A percentile compares a stretch with the other conserved stretches of the same genome.
These are phyloP conservation scores for Drosophila peninsularis DNA, from an alignment of 2,888 invertebrate genomes.

Conservation along the genomic window DNA sequence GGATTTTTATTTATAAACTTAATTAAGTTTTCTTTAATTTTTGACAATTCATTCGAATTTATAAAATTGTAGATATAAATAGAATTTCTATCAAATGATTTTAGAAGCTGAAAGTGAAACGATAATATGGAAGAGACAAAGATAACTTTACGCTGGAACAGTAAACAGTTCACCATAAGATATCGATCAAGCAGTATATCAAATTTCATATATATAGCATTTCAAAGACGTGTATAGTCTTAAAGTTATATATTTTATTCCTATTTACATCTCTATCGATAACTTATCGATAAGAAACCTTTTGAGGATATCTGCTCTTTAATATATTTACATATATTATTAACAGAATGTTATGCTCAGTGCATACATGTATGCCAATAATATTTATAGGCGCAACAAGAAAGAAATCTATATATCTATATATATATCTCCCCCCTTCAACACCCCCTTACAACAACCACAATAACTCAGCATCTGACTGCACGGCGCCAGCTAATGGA, in stretches of 20 bases:
- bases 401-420: conserved; percentile 5
- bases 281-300: not conserved
- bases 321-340: not conserved
- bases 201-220: not conserved
- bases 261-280: not conserved
- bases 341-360: not conserved
- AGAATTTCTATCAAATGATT: not conserved
- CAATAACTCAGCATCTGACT: conserved; percentile 7
- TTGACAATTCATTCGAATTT: conserved; percentile 32
- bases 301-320: not conserved
- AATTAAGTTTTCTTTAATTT: conserved; percentile 24
- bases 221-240: not conserved
- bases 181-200: no score
- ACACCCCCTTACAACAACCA: not conserved
- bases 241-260: no score
- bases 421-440: not conserved
- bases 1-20: conserved; percentile 13
- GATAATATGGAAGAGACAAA: no score
- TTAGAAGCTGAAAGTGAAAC: not conserved
- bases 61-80: not conserved
- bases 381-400: conserved; percentile 45
- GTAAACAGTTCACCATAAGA: no score
- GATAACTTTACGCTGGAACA: no score
- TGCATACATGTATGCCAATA: conserved; percentile 20
- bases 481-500: conserved; percentile 31